Conservation (phyloP, 1,140 invertebrate genomes). For the Papilio xuthus region DNA sequence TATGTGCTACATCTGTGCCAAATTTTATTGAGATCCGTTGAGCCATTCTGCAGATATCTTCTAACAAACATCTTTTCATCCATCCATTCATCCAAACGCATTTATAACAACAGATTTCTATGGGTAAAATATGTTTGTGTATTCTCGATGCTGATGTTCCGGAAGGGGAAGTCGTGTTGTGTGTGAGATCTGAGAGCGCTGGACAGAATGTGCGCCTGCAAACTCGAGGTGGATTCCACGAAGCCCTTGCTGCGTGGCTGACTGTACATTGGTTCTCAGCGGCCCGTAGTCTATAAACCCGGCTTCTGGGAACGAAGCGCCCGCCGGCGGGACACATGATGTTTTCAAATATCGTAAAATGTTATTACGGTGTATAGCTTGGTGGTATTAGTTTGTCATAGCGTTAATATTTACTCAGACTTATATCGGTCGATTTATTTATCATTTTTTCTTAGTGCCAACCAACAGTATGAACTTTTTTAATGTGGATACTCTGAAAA, state of each 20-base stretch:
- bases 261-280: constrained; percentile 72
- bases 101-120: no score
- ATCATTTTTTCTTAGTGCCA: neutral
- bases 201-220: constrained; percentile 37
- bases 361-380: constrained; percentile 47
- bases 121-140: neutral
- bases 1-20: no score
- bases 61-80: no score
- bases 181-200: constrained; percentile 45
- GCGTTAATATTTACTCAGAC: neutral
- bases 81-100: no score
- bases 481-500: neutral
- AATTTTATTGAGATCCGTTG: no score
- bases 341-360: constrained; percentile 67
- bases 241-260: constrained; percentile 61
- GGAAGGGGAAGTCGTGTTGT: constrained; percentile 47
- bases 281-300: constrained; percentile 72
- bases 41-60: no score
- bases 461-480: no score
- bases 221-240: constrained; percentile 57
- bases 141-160: constrained; percentile 22
- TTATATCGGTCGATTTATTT: neutral
- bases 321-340: constrained; percentile 65
- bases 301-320: constrained; percentile 65
- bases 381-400: constrained; percentile 31